Base-by-base conservation (phyloP, 2,888 invertebrate species). In the Galerucella nymphaeae region DNA sequence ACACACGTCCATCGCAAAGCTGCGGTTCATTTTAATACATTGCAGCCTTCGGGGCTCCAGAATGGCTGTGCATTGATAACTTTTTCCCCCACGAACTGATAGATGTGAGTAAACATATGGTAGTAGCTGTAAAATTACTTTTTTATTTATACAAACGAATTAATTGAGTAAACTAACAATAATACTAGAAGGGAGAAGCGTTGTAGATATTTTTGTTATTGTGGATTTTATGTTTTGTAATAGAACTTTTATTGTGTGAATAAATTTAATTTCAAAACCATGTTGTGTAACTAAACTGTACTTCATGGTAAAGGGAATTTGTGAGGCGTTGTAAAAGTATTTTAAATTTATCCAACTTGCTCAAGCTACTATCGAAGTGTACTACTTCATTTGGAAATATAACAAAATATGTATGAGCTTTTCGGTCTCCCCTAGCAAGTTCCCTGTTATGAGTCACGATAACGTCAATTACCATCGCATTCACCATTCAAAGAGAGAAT, bases 401-500 rank as follows among this genome's bases (percentile, higher is more conserved):
- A 14, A 4, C 13, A 45, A 45, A 45, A 45, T 45, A 14, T 45
- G 45, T 45, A 14, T 13, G 30, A 5, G 30, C 30, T 30, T 30
- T 30, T 30, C 30, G 45, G 45, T 45, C 4, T 45, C 45, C 45
- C 45, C 45, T 45, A 45, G 13, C 45, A 11, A 13, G 45, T 45
- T 45, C 30, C n/a, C 14, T 6, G 20, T 18, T 6, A 59, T 67
- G 67, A 59, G 67, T 67, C 67, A 67, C 50, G 45, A 48, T 45
- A 67, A 23, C 59, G 48, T 59, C 67, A 67, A 67, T 67, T 67
- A 67, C 59, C 20, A 18, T 14, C 14, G n/a, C 30, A 6, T 66
- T 38, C 53, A 55, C 65, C 55, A 66, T 66, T 66, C 50, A 66
- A 66, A 66, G 65, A 41, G 64, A 38, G 48, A 70, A 58, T 30